These are phyloP conservation scores for Drosophila longiperda DNA, from an alignment of 2,888 invertebrate genomes.

Conservation along the genomic window DNA sequence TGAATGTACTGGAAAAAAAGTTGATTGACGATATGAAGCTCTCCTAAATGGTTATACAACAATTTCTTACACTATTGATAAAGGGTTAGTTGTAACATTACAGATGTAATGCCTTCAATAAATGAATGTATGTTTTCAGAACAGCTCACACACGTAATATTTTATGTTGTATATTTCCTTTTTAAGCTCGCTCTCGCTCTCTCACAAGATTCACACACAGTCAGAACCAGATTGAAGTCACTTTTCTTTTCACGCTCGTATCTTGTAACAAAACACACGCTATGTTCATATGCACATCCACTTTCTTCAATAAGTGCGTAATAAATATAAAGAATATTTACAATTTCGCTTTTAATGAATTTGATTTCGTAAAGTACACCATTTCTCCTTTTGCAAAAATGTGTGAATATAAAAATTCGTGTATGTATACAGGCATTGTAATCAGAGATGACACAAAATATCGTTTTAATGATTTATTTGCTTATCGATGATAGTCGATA, in stretches of 20 bases:
- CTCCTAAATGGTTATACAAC: slow-evolving; percentile 74
- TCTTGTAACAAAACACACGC: slow-evolving; percentile 73
- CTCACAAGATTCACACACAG: slow-evolving; percentile 79
- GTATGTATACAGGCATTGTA: slow-evolving; percentile 42
- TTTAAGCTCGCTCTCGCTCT: slow-evolving; percentile 73
- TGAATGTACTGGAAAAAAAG: slow-evolving; percentile 38
- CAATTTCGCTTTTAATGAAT: slow-evolving; percentile 69
- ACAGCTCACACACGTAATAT: slow-evolving; percentile 75
- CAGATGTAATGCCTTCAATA: slow-evolving; percentile 68
- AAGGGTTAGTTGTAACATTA: slow-evolving; percentile 69
- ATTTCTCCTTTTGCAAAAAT: slow-evolving; percentile 52
- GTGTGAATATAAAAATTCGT: slow-evolving; percentile 31
- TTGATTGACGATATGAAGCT: slow-evolving; percentile 48
- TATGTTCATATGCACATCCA: slow-evolving; percentile 72
- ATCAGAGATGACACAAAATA: background rate
- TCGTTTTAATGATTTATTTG: background rate
- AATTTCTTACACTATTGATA: slow-evolving; percentile 79
- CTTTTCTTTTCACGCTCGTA: slow-evolving; percentile 74
- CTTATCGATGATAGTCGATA: background rate
- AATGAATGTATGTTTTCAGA: slow-evolving; percentile 56
- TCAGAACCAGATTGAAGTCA: slow-evolving; percentile 69
- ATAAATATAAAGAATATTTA: slow-evolving; percentile 77
- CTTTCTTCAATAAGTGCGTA: slow-evolving; percentile 73
- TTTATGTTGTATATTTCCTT: slow-evolving; percentile 62
- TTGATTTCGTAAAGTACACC: slow-evolving; percentile 62